phyloP scores from a whole-genome alignment of 1,140 invertebrate species.

The Streblospio benedicti region DNA sequence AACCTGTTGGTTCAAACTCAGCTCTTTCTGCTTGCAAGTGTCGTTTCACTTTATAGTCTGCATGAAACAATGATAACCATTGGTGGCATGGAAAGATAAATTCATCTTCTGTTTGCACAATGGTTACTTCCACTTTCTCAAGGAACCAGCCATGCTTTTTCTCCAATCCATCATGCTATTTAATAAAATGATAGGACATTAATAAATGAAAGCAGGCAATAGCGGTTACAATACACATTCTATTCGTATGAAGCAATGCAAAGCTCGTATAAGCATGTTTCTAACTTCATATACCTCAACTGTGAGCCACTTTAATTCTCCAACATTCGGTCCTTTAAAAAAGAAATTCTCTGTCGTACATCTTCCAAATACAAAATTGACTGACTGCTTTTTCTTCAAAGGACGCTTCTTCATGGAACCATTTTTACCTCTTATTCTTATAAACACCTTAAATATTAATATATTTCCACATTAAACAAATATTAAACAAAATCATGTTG shows the following conservation, averaged over 20 bases:
- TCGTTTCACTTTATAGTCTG: slow-evolving; percentile 29
- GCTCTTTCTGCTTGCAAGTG: background rate
- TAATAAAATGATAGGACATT: too few relatives aligned
- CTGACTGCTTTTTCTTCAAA: slow-evolving; percentile 36
- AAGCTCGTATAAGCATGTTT: too few relatives aligned
- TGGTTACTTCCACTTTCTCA: slow-evolving; percentile 41
- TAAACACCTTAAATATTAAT: slow-evolving; percentile 30
- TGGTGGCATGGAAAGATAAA: slow-evolving; percentile 43
- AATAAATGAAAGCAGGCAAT: too few relatives aligned
- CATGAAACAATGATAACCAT: slow-evolving; percentile 43
- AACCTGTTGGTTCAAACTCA: background rate
- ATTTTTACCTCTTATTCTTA: slow-evolving; percentile 34
- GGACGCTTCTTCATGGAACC: slow-evolving; percentile 34
- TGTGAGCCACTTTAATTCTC: slow-evolving; percentile 36
- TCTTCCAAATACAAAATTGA: slow-evolving; percentile 34
- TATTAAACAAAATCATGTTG: background rate
- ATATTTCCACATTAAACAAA: background rate
- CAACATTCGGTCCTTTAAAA: slow-evolving; percentile 37
- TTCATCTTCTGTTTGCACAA: slow-evolving; percentile 36
- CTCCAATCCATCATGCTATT: slow-evolving; percentile 39
- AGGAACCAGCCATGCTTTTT: slow-evolving; percentile 44
- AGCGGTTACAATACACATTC: too few relatives aligned
- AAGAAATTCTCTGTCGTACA: slow-evolving; percentile 42
- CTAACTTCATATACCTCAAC: too few relatives aligned
- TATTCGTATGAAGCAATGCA: too few relatives aligned